phyloP scores from a whole-genome alignment of 2,113 vertebrate genomes.

The Eupsittula cactorum region DNA sequence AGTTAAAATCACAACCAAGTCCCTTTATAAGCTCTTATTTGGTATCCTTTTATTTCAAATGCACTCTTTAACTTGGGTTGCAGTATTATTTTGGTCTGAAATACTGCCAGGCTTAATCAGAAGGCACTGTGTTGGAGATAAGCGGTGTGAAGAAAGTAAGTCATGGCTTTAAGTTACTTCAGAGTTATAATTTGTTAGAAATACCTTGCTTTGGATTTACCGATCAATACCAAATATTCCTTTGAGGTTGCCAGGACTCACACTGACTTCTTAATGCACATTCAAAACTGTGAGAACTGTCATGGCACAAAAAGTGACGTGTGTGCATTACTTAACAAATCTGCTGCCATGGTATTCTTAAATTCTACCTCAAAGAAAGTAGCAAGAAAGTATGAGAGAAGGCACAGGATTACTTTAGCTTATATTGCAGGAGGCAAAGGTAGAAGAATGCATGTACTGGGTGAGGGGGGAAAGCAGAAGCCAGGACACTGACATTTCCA shows the following conservation, averaged over 20 bases:
- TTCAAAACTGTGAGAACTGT: neutral
- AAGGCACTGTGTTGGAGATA: neutral
- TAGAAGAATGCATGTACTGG: neutral
- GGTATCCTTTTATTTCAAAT: neutral
- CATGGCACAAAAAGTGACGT: neutral
- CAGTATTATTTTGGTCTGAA: neutral
- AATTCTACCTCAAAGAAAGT: neutral
- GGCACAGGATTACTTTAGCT: neutral
- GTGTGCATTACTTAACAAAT: neutral
- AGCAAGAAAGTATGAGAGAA: neutral
- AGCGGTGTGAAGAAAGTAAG: neutral
- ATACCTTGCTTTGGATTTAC: neutral
- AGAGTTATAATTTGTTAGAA: neutral
- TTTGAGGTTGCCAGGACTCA: neutral
- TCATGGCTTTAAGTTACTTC: neutral
- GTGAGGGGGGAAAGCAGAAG: neutral
- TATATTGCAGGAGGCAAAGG: neutral
- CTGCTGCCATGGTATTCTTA: neutral
- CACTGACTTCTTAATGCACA: neutral
- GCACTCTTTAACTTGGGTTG: neutral
- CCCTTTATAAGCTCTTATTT: neutral
- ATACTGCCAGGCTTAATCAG: neutral
- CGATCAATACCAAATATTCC: neutral
- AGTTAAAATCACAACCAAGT: neutral
- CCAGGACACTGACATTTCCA: neutral